A percentile compares a stretch with the other conserved stretches of the same genome.
Conservation (phyloP, 2,888 invertebrate species). For the Brachyptera risi region DNA sequence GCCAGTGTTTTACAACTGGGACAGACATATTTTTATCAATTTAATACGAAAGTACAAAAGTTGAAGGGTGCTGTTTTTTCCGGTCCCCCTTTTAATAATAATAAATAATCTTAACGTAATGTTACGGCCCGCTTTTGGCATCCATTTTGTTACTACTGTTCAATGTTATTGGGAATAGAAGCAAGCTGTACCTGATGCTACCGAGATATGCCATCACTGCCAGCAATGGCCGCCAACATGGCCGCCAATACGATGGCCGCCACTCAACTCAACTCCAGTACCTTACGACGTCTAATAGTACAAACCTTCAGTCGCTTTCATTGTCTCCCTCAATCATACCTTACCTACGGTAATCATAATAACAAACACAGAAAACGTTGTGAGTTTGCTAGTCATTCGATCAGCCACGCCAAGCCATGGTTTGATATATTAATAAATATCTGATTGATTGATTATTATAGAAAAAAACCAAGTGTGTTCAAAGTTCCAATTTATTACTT, state of each 20-base stretch:
- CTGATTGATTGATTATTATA: not conserved
- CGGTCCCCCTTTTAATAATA: not conserved
- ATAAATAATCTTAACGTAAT: not conserved
- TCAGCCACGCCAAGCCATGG: constrained; percentile 4
- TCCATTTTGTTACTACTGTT: constrained; percentile 2
- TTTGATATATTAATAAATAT: constrained; percentile 9
- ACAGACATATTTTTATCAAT: constrained; percentile 32
- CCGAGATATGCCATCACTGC: too few relatives aligned
- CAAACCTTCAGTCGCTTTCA: too few relatives aligned
- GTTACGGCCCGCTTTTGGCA: constrained; percentile 1
- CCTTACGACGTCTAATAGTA: too few relatives aligned
- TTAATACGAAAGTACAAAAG: constrained; percentile 31
- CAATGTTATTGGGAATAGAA: too few relatives aligned
- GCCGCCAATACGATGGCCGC: too few relatives aligned
- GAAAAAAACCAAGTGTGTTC: constrained; percentile 20
- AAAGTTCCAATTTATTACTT: constrained; percentile 21
- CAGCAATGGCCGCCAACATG: too few relatives aligned
- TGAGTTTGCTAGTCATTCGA: constrained; percentile 19
- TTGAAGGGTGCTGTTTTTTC: constrained; percentile 29
- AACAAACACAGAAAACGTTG: too few relatives aligned
- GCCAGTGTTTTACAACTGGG: not conserved
- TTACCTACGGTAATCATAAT: too few relatives aligned
- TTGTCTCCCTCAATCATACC: too few relatives aligned
- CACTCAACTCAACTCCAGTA: too few relatives aligned
- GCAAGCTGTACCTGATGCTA: too few relatives aligned